A percentile compares a stretch with the other conserved stretches of the same genome.
Conservation (phyloP, 92 coral and sea anemone genomes). For the Heteractis magnifica region DNA sequence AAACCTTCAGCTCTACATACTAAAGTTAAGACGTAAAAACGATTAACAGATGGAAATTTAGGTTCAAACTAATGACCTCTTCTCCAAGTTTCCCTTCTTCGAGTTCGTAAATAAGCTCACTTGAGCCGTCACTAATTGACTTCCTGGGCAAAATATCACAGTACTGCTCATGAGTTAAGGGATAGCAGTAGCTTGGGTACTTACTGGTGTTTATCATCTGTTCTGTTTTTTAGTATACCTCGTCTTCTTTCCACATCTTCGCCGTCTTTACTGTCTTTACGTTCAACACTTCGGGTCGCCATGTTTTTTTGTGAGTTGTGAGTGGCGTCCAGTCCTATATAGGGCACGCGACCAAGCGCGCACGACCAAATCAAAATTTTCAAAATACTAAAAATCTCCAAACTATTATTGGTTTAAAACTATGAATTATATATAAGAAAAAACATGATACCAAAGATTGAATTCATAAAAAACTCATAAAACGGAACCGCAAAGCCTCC, state of each 20-base stretch:
- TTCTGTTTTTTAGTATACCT: constrained; percentile 81
- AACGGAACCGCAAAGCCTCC: no score
- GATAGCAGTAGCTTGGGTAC: constrained; percentile 4
- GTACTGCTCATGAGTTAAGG: neutral
- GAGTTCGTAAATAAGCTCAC: neutral
- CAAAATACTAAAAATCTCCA: neutral
- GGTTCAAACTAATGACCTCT: neutral
- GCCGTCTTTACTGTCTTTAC: neutral
- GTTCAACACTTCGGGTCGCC: constrained; percentile 30
- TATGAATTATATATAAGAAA: no score
- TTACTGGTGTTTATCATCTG: constrained; percentile 92
- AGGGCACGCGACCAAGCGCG: constrained; percentile 12
- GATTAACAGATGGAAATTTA: neutral
- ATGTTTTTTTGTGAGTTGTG: constrained; percentile 18
- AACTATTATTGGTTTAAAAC: no score
- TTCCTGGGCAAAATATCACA: neutral
- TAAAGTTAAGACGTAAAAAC: neutral
- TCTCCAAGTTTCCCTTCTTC: neutral
- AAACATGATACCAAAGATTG: no score
- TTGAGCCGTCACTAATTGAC: neutral
- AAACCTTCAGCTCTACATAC: neutral
- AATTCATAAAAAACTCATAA: no score
- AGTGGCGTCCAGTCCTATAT: constrained; percentile 24
- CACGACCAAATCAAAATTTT: neutral
- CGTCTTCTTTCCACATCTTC: constrained; percentile 30